These are phyloP conservation scores for Zosterops lateralis DNA, from an alignment of 2,113 vertebrate genomes.

Conservation along the genomic window DNA sequence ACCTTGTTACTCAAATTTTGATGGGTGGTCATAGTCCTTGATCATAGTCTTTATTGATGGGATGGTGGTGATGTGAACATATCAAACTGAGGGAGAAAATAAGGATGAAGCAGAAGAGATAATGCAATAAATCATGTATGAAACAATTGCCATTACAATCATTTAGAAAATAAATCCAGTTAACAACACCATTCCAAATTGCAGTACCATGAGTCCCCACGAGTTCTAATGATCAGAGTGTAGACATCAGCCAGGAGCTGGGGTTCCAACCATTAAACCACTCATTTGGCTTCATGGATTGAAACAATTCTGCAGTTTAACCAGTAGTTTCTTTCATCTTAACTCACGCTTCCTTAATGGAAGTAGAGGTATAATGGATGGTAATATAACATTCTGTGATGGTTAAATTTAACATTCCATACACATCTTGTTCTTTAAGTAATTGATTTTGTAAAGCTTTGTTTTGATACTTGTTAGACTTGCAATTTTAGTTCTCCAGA, in stretches of 20 bases:
- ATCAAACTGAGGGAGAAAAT: not conserved
- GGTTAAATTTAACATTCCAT: not conserved
- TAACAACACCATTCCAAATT: not conserved
- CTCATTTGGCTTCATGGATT: not conserved
- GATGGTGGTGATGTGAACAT: not conserved
- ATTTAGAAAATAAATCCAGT: not conserved
- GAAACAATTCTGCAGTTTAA: not conserved
- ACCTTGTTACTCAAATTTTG: not conserved
- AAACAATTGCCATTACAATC: not conserved
- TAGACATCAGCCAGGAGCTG: not conserved
- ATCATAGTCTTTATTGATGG: not conserved
- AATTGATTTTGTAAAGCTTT: not conserved
- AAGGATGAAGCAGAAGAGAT: not conserved
- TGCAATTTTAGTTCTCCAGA: not conserved
- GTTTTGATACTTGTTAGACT: not conserved
- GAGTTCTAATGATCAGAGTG: not conserved
- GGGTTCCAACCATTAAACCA: not conserved
- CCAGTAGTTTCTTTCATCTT: not conserved
- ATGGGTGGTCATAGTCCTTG: fast-evolving
- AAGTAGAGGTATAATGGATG: not conserved
- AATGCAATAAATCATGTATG: not conserved
- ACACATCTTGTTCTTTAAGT: not conserved
- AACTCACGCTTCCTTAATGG: fast-evolving
- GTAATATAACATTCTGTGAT: not conserved
- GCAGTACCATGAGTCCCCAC: not conserved